Evolutionary conservation across 2,113 vertebrate genomes (phyloP).

Genomic region (Silurus asotus): DNA sequence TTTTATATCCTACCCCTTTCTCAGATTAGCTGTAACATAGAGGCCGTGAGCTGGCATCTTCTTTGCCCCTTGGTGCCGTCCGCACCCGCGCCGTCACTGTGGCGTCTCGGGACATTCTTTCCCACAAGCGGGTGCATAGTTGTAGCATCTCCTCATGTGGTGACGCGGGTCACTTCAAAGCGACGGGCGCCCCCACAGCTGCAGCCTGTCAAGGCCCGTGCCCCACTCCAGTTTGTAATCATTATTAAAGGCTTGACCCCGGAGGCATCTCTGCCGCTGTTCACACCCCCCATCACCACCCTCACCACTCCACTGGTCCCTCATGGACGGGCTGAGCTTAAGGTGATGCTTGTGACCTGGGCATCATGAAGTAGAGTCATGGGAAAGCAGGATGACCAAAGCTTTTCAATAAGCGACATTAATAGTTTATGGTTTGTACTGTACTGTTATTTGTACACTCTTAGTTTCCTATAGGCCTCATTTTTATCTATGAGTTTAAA

Average conservation of each 20-base stretch:
- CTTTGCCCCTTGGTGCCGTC: constrained; percentile 58
- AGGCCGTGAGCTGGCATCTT: constrained; percentile 39
- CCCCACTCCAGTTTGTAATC: constrained; percentile 82
- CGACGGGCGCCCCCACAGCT: constrained; percentile 74
- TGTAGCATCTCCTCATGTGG: constrained; percentile 81
- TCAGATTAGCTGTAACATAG: constrained; percentile 14
- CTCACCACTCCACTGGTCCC: constrained; percentile 6
- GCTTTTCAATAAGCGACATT: background rate
- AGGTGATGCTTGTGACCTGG: constrained; percentile 71
- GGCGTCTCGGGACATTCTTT: constrained; percentile 84
- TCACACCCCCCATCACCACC: constrained; percentile 73
- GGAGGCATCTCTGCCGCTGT: constrained; percentile 82
- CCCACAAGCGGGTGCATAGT: constrained; percentile 83
- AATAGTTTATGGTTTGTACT: background rate
- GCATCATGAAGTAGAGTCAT: constrained; percentile 33
- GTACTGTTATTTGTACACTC: background rate
- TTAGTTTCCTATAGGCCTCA: background rate
- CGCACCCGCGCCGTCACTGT: constrained; percentile 71
- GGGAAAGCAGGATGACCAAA: constrained; percentile 7
- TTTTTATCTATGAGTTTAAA: background rate
- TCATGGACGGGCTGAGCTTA: constrained; percentile 63
- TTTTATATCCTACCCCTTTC: constrained; percentile 4
- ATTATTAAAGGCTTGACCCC: constrained; percentile 87
- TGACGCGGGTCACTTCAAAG: constrained; percentile 80
- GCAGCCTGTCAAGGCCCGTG: constrained; percentile 80